Percentiles rank a stretch among this genome's conserved stretches.
Evolutionary conservation across 2,797 vertebrate genomes (phyloP).

Genomic region (Toxotes lorentzi): DNA sequence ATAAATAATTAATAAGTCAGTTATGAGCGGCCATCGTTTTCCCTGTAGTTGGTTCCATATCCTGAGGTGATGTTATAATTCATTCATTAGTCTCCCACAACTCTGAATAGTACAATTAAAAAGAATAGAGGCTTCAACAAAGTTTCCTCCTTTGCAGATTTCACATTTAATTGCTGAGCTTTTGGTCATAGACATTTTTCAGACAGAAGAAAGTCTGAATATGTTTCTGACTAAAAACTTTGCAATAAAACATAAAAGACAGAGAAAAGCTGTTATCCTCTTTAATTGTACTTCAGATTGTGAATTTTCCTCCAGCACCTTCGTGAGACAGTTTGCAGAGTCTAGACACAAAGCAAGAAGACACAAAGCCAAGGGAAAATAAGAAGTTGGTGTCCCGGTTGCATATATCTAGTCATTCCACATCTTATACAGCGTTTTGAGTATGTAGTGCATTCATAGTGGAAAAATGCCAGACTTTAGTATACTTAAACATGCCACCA

Average conservation of each 20-base stretch:
- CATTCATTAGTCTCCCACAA: constrained; percentile 67
- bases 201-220: constrained; percentile 30
- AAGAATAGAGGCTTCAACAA: constrained; percentile 47
- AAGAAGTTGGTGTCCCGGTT: constrained; percentile 1
- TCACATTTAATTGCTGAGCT: constrained; percentile 52
- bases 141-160: constrained; percentile 25
- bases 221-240: constrained; percentile 37
- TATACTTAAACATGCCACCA: not conserved
- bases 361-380: not conserved
- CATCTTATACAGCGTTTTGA: not conserved
- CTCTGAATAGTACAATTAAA: constrained; percentile 60
- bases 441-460: not conserved
- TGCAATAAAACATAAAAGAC: constrained; percentile 32
- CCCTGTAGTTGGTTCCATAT: constrained; percentile 55
- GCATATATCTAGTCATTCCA: not conserved
- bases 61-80: constrained; percentile 67
- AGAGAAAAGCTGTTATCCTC: constrained; percentile 17
- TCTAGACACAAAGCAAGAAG: not conserved
- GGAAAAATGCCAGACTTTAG: not conserved
- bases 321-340: not conserved
- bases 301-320: constrained; percentile 18
- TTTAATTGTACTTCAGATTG: constrained; percentile 34
- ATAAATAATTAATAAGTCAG: constrained; percentile 76
- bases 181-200: constrained; percentile 42
- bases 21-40: constrained; percentile 64